These are phyloP conservation scores for Microcaecilia unicolor DNA, from an alignment of 2,797 vertebrate species.

Conservation along the genomic window DNA sequence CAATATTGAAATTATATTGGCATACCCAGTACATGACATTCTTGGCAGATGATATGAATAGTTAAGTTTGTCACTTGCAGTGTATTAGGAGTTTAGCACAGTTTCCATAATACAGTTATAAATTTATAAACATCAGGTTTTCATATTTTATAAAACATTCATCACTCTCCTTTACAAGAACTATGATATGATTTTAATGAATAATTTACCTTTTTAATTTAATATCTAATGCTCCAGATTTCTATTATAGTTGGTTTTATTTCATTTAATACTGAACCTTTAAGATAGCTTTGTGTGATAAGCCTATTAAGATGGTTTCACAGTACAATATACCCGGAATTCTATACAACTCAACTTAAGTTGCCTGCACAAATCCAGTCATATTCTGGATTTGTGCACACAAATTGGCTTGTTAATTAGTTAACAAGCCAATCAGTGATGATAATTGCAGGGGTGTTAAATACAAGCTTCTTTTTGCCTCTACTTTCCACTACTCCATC, in stretches of 20 bases:
- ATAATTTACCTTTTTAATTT: conserved; percentile 14
- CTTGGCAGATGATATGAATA: not conserved
- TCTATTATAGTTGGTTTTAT: not conserved
- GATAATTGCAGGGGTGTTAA: too few relatives aligned
- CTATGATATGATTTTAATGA: conserved; percentile 10
- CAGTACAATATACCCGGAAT: too few relatives aligned
- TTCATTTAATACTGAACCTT: conserved; percentile 4
- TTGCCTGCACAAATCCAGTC: too few relatives aligned
- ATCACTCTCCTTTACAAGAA: conserved; percentile 5
- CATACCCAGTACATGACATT: not conserved
- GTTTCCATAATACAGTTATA: conserved; percentile 3
- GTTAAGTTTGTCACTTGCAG: not conserved
- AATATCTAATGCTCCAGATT: conserved; percentile 7
- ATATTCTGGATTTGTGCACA: too few relatives aligned
- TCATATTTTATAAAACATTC: conserved; percentile 11
- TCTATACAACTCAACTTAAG: too few relatives aligned
- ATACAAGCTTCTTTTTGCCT: too few relatives aligned
- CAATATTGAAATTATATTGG: not conserved
- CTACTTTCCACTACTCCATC: too few relatives aligned
- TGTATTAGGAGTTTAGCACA: conserved; percentile 6
- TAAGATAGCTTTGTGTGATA: not conserved
- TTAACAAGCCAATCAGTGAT: too few relatives aligned
- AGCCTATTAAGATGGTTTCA: conserved; percentile 1
- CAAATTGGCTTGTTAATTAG: too few relatives aligned
- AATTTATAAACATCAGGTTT: conserved; percentile 8